Percentiles rank a stretch among this genome's conserved stretches.
These are phyloP conservation scores for Scaptomyza montana DNA, from an alignment of 1,140 invertebrate genomes.

Conservation along the genomic window DNA sequence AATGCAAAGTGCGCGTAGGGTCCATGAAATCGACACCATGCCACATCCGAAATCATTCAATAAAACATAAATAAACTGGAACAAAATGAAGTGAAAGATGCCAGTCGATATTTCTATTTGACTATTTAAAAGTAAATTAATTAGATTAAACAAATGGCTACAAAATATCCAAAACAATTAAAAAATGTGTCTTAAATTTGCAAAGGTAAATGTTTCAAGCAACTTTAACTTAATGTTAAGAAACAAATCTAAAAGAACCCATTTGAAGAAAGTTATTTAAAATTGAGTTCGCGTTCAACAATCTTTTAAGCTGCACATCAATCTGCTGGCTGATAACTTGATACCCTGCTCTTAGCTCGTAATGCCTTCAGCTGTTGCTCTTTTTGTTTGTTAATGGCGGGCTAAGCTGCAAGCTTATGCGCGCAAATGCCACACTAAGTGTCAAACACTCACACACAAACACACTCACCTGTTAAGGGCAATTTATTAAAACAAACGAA, in stretches of 20 bases:
- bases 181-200: too few relatives aligned
- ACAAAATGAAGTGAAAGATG: background rate
- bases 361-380: slow-evolving; percentile 26
- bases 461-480: background rate
- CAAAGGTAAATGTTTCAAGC: too few relatives aligned
- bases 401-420: slow-evolving; percentile 32
- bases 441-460: background rate
- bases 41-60: slow-evolving; percentile 38
- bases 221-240: too few relatives aligned
- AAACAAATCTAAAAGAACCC: too few relatives aligned
- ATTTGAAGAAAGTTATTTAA: background rate
- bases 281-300: background rate
- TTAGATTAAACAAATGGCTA: too few relatives aligned
- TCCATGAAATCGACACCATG: slow-evolving; percentile 32
- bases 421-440: slow-evolving; percentile 59
- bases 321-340: background rate
- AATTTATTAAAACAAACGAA: background rate
- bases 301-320: background rate
- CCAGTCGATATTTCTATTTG: too few relatives aligned
- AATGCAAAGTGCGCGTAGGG: slow-evolving; percentile 20
- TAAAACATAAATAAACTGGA: slow-evolving; percentile 9
- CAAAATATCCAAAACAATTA: too few relatives aligned
- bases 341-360: background rate
- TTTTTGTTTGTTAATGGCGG: slow-evolving; percentile 13
- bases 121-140: too few relatives aligned